Percentiles rank a stretch among this genome's conserved stretches.
Conservation (phyloP, 2,797 vertebrate species). For the Molossus molossus region DNA sequence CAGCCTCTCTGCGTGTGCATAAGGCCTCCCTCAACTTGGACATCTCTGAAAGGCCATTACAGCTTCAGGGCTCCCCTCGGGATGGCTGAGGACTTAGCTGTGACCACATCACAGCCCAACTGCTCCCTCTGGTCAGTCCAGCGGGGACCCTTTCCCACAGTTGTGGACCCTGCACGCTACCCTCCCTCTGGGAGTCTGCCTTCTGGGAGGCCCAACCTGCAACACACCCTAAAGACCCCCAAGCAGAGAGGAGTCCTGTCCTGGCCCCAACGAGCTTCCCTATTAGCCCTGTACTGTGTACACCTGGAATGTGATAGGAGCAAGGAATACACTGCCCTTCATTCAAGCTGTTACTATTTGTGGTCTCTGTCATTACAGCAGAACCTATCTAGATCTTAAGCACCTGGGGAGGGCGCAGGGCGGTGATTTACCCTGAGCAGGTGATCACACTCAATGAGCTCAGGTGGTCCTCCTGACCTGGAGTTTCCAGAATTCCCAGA, state of each 20-base stretch:
- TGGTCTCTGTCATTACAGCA: background rate
- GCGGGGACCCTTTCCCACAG: background rate
- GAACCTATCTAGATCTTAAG: fast-evolving
- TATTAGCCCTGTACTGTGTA: background rate
- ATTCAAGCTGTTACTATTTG: background rate
- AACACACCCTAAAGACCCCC: background rate
- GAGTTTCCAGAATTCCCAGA: background rate
- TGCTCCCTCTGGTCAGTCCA: background rate
- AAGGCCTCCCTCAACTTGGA: background rate
- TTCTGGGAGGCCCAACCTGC: background rate
- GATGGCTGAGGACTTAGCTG: background rate
- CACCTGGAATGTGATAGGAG: background rate
- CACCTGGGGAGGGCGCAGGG: background rate
- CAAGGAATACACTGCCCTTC: background rate
- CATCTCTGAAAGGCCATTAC: background rate
- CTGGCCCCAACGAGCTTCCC: background rate
- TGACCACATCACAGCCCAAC: background rate
- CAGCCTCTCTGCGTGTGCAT: background rate
- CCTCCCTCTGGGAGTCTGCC: background rate
- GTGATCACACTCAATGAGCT: background rate
- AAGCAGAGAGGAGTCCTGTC: background rate
- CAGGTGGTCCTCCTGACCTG: background rate
- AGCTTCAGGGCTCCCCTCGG: background rate
- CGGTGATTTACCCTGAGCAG: fast-evolving
- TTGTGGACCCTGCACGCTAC: background rate